phyloP scores from a whole-genome alignment of 2,113 vertebrate species.

The Callospermophilus lateralis region DNA sequence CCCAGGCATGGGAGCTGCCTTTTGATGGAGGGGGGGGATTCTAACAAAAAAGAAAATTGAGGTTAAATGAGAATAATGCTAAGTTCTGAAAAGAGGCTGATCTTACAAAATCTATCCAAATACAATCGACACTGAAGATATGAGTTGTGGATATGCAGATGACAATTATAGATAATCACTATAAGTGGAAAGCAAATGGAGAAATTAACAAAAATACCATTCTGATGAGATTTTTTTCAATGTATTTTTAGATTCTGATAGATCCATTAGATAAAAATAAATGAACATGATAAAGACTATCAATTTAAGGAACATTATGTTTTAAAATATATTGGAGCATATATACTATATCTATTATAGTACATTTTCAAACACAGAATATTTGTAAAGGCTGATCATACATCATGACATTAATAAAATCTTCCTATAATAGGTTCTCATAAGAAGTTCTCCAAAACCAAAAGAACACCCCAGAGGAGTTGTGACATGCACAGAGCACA shows the following conservation, averaged over 20 bases:
- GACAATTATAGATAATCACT: not conserved
- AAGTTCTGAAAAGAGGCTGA: not conserved
- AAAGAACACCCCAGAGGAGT: not conserved
- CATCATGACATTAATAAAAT: not conserved
- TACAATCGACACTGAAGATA: not conserved
- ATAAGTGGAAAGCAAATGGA: not conserved
- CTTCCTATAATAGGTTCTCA: not conserved
- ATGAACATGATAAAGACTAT: not conserved
- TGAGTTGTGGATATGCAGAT: not conserved
- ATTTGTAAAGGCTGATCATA: not conserved
- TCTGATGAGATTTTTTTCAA: not conserved
- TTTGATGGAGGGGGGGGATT: not conserved
- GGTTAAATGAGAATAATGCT: not conserved
- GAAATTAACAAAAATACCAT: slow-evolving; percentile 3
- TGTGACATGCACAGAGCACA: not conserved
- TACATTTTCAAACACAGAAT: not conserved
- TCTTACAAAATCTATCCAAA: not conserved
- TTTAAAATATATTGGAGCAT: not conserved
- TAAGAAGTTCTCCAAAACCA: slow-evolving; percentile 2
- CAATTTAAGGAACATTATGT: not conserved
- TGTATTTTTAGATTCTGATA: not conserved
- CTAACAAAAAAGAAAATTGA: not conserved
- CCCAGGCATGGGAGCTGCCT: not conserved
- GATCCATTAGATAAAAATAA: slow-evolving; percentile 4
- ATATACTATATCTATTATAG: not conserved